These are phyloP conservation scores for Helicolenus hilgendorfi DNA, from an alignment of 2,797 vertebrate genomes.

Conservation along the genomic window DNA sequence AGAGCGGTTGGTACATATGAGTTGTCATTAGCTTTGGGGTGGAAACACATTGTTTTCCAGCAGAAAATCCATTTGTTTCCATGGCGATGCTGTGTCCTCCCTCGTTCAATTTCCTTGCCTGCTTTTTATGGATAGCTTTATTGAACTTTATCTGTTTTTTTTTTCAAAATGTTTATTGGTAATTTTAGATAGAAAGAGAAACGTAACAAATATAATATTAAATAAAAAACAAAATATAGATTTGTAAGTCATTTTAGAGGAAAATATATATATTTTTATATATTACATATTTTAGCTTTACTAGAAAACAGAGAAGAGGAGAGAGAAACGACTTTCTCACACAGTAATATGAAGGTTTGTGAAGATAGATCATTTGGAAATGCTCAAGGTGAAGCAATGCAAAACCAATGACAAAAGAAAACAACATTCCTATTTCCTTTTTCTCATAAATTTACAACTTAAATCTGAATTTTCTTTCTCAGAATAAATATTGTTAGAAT, in stretches of 20 bases:
- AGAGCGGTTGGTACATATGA: slow-evolving; percentile 55
- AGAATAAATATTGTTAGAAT: not conserved
- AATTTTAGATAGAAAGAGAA: not conserved
- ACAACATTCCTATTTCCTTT: not conserved
- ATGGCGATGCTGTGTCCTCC: slow-evolving; percentile 63
- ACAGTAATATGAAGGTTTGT: slow-evolving; percentile 16
- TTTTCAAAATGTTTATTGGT: not conserved
- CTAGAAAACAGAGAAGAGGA: slow-evolving; percentile 11
- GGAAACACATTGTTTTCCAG: slow-evolving; percentile 75
- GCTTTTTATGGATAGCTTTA: slow-evolving; percentile 82
- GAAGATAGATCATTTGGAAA: slow-evolving; percentile 20
- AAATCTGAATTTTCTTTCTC: not conserved
- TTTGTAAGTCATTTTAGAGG: not conserved
- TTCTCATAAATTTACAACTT: no score
- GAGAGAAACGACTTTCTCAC: slow-evolving; percentile 42
- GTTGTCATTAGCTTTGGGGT: slow-evolving; percentile 69
- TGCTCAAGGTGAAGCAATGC: not conserved
- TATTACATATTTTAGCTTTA: slow-evolving; percentile 25
- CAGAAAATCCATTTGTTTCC: slow-evolving; percentile 81
- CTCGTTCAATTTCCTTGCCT: slow-evolving; percentile 73
- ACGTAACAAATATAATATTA: not conserved
- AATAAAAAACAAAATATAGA: not conserved
- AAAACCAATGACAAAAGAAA: not conserved
- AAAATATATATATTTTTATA: not conserved
- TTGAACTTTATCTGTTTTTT: slow-evolving; percentile 65